Evolutionary conservation across 1,140 invertebrate genomes (phyloP), one percentile per base, ranked within the genome.

Genomic region (Vanessa atalanta): DNA sequence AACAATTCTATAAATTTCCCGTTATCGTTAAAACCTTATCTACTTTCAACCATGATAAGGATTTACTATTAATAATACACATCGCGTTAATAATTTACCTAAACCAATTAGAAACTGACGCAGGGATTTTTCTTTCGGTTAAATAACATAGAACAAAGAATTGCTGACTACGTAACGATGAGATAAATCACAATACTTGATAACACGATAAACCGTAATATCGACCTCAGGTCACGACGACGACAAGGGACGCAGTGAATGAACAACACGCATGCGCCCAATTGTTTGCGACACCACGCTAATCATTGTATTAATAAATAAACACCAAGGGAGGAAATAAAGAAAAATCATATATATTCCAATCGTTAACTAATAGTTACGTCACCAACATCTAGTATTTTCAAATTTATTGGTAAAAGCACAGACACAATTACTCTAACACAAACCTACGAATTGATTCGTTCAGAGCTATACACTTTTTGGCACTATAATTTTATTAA

Each of bases 261-360:
- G 88, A 84, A 86, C 55, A 57, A 57, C 63, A 75, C 84, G 80
- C 85, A 86, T 85, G 85, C 85, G 84, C 70, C 37, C 53, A 5
- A 60, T 20, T 48, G 31, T 48, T 69, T 75, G 74, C 79, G 78
- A 71, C 76, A 80, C 67, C 75, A 83, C 79, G 77, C 71, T 69
- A 78, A 79, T 71, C 57, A 65, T 48, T 72, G 64, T 67, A 66
- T 75, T 74, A 76, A 81, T 80, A 78, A 84, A 83, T 77, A 84
- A 81, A 84, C 75, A 80, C 63, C 11, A 60, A 64, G 26, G 61
- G 63, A 7, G 13, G 12, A 57, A 16, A 26, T 15, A 51, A 57
- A 53, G 43, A 70, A 37, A 20, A 20, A 20, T 0, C 20, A 55
- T 55, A 60, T 2, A 11, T 60, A 43, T 48, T 53, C 51, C 15